Evolutionary conservation across 2,797 vertebrate species (phyloP).

Genomic region (Hippocampus kuda): DNA sequence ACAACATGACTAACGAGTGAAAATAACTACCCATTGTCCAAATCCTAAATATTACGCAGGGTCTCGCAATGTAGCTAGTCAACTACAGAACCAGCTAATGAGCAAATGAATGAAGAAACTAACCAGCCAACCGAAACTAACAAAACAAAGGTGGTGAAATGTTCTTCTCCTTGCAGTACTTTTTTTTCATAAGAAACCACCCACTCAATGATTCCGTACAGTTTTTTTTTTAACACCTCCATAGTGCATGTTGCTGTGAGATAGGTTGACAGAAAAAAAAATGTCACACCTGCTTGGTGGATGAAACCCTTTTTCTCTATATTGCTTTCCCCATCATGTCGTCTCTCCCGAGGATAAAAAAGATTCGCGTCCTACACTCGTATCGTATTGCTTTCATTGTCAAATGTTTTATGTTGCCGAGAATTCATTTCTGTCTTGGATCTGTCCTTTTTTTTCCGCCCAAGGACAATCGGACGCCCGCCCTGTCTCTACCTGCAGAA

Average conservation of each 20-base stretch:
- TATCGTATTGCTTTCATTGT: constrained; percentile 53
- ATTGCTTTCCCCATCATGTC: constrained; percentile 48
- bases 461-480: constrained; percentile 52
- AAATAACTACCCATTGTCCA: too few species aligned
- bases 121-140: too few species aligned
- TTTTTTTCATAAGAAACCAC: constrained; percentile 37
- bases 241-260: constrained; percentile 28
- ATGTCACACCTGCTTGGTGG: constrained; percentile 41
- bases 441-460: constrained; percentile 57
- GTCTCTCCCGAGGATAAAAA: constrained; percentile 56
- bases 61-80: too few species aligned
- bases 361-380: constrained; percentile 40
- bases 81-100: too few species aligned
- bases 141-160: too few species aligned
- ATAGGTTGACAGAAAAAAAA: constrained; percentile 36
- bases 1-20: too few species aligned
- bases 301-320: constrained; percentile 51
- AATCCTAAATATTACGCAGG: too few species aligned
- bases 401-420: constrained; percentile 52
- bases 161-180: neutral
- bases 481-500: constrained; percentile 53
- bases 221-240: constrained; percentile 36
- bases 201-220: constrained; percentile 22
- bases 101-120: too few species aligned
- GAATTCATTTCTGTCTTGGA: constrained; percentile 57